Conservation (phyloP, 2,888 invertebrate species). For the Elegia similella region DNA sequence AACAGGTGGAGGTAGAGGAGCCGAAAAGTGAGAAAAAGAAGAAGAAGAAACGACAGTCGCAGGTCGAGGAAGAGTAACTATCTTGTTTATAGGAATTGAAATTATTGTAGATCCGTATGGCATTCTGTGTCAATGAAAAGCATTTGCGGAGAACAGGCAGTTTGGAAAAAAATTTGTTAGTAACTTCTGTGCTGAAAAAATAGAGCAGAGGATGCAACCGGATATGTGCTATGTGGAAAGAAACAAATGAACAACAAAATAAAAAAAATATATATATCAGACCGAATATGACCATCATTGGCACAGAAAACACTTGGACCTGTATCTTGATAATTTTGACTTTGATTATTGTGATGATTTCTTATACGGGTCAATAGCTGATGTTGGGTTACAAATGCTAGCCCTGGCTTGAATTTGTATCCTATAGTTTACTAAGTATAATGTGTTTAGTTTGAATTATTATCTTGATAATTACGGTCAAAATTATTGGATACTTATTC, state of each 20-base stretch:
- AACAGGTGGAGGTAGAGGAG: slow-evolving; percentile 36
- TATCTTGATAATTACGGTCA: background rate
- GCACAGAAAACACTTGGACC: too few species aligned
- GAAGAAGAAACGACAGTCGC: slow-evolving; percentile 62
- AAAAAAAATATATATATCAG: too few species aligned
- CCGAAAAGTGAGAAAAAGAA: slow-evolving; percentile 70
- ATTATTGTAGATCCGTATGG: background rate
- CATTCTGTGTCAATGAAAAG: too few species aligned
- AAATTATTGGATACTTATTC: background rate
- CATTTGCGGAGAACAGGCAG: too few species aligned
- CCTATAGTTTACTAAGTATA: background rate
- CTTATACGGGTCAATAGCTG: background rate
- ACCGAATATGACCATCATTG: too few species aligned
- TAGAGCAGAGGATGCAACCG: too few species aligned
- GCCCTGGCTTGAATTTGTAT: background rate
- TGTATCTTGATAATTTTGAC: background rate
- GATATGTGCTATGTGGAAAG: too few species aligned
- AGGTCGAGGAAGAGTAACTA: slow-evolving; percentile 51
- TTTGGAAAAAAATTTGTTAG: too few species aligned
- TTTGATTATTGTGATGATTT: background rate
- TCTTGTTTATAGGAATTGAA: slow-evolving; percentile 27
- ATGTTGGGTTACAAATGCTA: too few species aligned
- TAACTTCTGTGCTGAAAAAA: too few species aligned
- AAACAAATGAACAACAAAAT: too few species aligned
- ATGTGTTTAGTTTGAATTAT: background rate